Conservation (phyloP, 2,797 vertebrate genomes). For the Steatocranus sp. region DNA sequence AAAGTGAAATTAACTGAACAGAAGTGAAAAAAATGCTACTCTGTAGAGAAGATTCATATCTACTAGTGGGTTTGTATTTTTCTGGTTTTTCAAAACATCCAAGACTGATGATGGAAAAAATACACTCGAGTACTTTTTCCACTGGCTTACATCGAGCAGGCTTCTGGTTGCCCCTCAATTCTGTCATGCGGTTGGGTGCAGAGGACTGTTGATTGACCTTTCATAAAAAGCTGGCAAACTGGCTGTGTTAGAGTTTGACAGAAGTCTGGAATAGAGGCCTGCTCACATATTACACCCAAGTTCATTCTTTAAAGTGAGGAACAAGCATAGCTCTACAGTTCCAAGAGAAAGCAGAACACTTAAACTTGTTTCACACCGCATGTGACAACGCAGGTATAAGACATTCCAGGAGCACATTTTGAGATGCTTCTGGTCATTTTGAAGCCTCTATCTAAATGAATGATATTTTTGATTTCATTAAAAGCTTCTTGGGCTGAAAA, state of each 20-base stretch:
- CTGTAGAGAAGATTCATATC: constrained; percentile 12
- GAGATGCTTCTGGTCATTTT: background rate
- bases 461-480: background rate
- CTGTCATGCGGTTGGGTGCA: constrained; percentile 22
- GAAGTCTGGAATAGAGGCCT: background rate
- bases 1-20: constrained; percentile 4
- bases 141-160: background rate
- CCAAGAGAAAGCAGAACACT: background rate
- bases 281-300: background rate
- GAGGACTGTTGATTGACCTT: constrained; percentile 16
- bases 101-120: constrained; percentile 31
- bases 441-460: background rate
- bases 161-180: background rate
- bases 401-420: background rate
- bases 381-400: background rate
- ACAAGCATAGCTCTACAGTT: background rate
- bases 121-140: constrained; percentile 33
- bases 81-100: constrained; percentile 25
- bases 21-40: background rate
- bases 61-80: constrained; percentile 18
- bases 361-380: background rate
- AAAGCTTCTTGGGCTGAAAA: background rate
- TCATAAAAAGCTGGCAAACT: constrained; percentile 10
- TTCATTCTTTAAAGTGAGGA: background rate
- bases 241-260: background rate